A percentile compares a stretch with the other conserved stretches of the same genome.
phyloP scores from a whole-genome alignment of 37 sponge, comb jelly and placozoan species.

The Corticium candelabrum region DNA sequence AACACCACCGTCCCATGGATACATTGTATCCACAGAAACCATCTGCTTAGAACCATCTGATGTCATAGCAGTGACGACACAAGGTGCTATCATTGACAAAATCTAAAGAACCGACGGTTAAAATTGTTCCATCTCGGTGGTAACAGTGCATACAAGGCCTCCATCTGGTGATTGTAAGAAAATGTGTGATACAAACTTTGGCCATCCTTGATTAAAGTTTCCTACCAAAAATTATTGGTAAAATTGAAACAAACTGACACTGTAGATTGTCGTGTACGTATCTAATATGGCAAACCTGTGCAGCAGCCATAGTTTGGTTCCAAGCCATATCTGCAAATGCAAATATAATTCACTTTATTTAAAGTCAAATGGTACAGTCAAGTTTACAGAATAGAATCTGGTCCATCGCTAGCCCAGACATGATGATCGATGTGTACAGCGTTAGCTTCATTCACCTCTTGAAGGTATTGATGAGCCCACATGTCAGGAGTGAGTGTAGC shows the following conservation, averaged over 20 bases:
- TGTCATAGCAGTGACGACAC: no score
- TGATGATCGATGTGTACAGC: conserved; percentile 32
- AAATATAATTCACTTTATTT: not conserved
- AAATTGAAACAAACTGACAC: not conserved
- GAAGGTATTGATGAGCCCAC: conserved; percentile 81
- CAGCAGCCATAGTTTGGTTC: conserved; percentile 78
- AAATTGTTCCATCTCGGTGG: no score
- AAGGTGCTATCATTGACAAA: no score
- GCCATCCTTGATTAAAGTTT: conserved; percentile 80
- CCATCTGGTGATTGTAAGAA: conserved; percentile 20
- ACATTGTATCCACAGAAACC: not conserved
- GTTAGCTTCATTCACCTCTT: conserved; percentile 59
- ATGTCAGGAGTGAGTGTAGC: conserved; percentile 69
- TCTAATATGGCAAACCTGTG: conserved; percentile 14
- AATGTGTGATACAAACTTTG: conserved; percentile 45
- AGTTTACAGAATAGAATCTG: conserved; percentile 54
- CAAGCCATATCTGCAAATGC: conserved; percentile 39
- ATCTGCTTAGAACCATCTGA: no score
- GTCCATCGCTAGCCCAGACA: conserved; percentile 56
- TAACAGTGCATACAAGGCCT: conserved; percentile 1
- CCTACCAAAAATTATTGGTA: conserved; percentile 3
- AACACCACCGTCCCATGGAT: not conserved
- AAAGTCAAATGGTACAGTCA: not conserved
- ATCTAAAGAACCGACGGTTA: no score
- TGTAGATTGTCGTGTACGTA: no score